Base-by-base conservation (phyloP, 2,888 invertebrate species). In the Tubiluchus corallicola region DNA sequence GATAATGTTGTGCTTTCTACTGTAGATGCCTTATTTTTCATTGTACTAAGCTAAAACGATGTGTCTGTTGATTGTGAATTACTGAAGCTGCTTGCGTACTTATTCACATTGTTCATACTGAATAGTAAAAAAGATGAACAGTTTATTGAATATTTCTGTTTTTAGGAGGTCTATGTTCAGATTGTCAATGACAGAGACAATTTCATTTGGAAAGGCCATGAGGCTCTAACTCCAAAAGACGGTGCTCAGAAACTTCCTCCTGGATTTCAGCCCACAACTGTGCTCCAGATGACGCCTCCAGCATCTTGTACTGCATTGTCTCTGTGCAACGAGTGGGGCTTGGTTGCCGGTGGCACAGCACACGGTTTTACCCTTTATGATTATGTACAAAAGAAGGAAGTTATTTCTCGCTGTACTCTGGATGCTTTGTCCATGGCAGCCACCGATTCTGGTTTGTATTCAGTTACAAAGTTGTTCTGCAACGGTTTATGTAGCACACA, bases 161-260 rank as follows among this genome's bases (percentile, higher is more conserved):
- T n/a, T n/a, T n/a, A n/a, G n/a, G n/a, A n/a, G n/a, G n/a, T n/a
- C 45, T 42, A 48, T 3, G 80, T 87, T 69, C 85, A 88, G 66
- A 78, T 92, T 49, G 88, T 92, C 19, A 81, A 79, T 49, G 88
- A 88, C 60, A 75, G 84, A 42, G 90, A 92, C 62, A 82, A 82
- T 21, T 94, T 94, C 63, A 81, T 85, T 1, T 96, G 94, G 94
- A 94, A 92, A 65, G 94, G 94, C 1, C 90, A 92, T 63, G 82
- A 82, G 57, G 79, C 84, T 49, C 68, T 96, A 48, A 76, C 75
- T 2, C 71, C 79, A 1, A 71, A 77, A 42, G 57, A 56, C 17
- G 65, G 63, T 1, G 57, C 58, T 18, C 44, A 63, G 18, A 62
- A 60, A 51, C 73, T 75, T 52, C 64, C 67, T 1, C 62, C 72